Percentiles rank a stretch among this genome's conserved stretches.
phyloP scores from a whole-genome alignment of 1,140 invertebrate genomes.

The Eupeodes corollae region DNA sequence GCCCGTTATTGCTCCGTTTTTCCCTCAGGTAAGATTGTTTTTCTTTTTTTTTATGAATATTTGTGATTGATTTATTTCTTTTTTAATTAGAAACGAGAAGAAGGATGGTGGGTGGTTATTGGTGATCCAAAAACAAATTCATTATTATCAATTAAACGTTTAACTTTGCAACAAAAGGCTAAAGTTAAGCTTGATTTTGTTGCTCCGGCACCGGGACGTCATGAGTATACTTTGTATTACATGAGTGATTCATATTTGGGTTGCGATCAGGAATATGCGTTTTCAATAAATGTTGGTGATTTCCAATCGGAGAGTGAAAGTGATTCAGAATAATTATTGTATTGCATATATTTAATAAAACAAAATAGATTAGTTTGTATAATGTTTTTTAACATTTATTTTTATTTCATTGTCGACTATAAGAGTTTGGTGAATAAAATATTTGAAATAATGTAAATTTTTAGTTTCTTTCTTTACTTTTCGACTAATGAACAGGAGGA shows the following conservation, averaged over 20 bases:
- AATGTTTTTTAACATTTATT: no score
- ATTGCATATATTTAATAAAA: no score
- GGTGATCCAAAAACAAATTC: slow-evolving; percentile 92
- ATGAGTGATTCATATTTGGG: slow-evolving; percentile 99
- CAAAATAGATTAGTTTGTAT: no score
- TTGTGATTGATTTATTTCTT: slow-evolving; percentile 6
- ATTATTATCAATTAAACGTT: slow-evolving; percentile 88
- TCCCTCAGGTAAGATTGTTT: slow-evolving; percentile 65
- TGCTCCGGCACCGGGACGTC: slow-evolving; percentile 70
- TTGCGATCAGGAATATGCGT: slow-evolving; percentile 93
- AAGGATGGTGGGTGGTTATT: slow-evolving; percentile 99
- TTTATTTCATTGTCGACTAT: no score
- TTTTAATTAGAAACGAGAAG: slow-evolving; percentile 78
- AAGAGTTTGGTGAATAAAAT: no score
- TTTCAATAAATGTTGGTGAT: slow-evolving; percentile 68
- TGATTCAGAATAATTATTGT: slow-evolving; percentile 40
- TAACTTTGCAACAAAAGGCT: slow-evolving; percentile 87
- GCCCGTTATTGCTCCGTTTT: slow-evolving; percentile 95
- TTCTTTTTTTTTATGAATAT: neutral
- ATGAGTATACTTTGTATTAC: slow-evolving; percentile 92
- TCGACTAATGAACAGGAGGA: no score
- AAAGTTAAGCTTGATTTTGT: slow-evolving; percentile 93
- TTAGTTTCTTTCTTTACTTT: no score
- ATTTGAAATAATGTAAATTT: no score
- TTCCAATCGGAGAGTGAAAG: slow-evolving; percentile 49